Evolutionary conservation across 2,113 vertebrate genomes (phyloP).

Genomic region (Illadopsis cleaveri): DNA sequence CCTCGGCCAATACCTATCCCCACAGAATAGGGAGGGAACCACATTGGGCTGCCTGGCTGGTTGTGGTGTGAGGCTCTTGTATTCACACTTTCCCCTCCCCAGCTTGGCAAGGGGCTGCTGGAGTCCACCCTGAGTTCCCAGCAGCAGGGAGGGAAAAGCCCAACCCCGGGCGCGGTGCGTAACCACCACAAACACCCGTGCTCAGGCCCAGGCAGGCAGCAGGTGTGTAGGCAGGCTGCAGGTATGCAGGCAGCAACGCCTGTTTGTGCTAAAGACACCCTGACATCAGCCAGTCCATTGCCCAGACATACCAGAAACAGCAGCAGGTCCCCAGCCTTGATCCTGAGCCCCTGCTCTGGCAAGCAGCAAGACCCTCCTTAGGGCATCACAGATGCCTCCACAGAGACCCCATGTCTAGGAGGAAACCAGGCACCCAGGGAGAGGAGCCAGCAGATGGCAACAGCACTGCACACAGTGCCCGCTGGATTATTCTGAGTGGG

Average conservation of each 20-base stretch:
- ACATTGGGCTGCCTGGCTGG: fast-evolving
- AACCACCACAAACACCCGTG: not conserved
- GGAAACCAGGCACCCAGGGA: not conserved
- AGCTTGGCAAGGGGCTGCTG: not conserved
- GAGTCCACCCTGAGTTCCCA: not conserved
- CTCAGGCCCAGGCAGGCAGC: constrained; percentile 21
- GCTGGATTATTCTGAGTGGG: fast-evolving
- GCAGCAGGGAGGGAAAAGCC: not conserved
- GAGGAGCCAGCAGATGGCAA: constrained; percentile 52
- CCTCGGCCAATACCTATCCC: not conserved
- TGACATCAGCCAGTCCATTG: not conserved
- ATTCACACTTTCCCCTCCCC: not conserved
- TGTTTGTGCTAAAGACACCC: not conserved
- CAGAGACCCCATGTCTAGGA: not conserved
- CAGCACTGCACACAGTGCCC: not conserved
- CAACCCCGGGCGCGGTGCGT: fast-evolving
- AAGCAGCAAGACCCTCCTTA: not conserved
- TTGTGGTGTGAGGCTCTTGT: not conserved
- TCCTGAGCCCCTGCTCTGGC: too few relatives aligned
- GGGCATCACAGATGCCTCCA: not conserved
- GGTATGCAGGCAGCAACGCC: not conserved
- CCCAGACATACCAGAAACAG: not conserved
- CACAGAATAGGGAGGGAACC: fast-evolving
- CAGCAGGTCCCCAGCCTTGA: fast-evolving
- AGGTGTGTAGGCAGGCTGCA: not conserved